A percentile compares a stretch with the other conserved stretches of the same genome.
These are phyloP conservation scores for Astropecten irregularis DNA, from an alignment of 53 echinoderm and acorn worm species.

Conservation along the genomic window DNA sequence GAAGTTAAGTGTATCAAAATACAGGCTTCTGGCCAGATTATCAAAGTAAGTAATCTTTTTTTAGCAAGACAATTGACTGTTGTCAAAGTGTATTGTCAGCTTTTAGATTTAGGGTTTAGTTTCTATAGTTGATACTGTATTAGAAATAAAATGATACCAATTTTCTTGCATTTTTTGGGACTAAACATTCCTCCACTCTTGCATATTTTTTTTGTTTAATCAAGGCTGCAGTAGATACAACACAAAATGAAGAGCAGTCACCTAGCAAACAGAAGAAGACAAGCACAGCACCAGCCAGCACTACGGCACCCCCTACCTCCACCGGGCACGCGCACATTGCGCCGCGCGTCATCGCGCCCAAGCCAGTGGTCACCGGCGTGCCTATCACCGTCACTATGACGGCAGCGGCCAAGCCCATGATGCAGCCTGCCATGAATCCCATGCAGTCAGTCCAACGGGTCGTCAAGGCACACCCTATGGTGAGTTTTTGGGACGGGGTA, in stretches of 20 bases:
- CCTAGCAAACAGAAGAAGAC: constrained; percentile 94
- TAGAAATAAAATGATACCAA: no score
- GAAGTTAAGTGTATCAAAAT: no score
- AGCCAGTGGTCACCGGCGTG: constrained; percentile 67
- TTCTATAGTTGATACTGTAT: no score
- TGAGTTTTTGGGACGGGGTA: constrained; percentile 25
- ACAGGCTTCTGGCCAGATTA: no score
- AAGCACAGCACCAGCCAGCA: constrained; percentile 40
- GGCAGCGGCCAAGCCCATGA: constrained; percentile 60
- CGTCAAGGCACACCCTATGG: constrained; percentile 69
- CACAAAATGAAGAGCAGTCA: constrained; percentile 74
- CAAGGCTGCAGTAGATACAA: constrained; percentile 87
- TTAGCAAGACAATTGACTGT: no score
- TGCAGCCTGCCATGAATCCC: constrained; percentile 68
- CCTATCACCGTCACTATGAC: constrained; percentile 71
- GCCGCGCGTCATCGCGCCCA: constrained; percentile 90
- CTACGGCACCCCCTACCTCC: constrained; percentile 52
- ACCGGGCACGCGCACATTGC: constrained; percentile 70
- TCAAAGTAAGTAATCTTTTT: no score
- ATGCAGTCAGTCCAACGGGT: constrained; percentile 73
- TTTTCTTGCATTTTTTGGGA: background rate
- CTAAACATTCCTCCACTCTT: background rate
- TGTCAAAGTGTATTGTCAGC: no score
- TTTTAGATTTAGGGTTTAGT: no score
- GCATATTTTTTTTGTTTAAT: background rate